Base-by-base conservation (phyloP, 2,113 vertebrate species). In the Chionis minor region DNA sequence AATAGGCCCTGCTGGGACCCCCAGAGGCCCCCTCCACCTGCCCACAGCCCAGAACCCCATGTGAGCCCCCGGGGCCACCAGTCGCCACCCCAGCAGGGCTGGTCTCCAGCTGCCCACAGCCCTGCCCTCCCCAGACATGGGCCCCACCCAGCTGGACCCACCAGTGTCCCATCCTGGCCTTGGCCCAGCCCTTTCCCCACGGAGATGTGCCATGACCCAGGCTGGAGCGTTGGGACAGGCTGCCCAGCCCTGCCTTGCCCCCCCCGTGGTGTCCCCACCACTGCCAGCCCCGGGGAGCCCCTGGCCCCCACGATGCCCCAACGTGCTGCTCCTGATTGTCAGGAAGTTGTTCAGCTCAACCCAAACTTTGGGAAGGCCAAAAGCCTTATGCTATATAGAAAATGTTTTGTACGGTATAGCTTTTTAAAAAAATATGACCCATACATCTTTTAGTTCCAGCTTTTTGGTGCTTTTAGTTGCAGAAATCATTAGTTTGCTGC, bases 151-250 rank as follows among this genome's bases (percentile, higher is more conserved):
- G 26, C n/a, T 40, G 24, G 54, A 40, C 40, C 40, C 30, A 61
- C 30, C 14, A 2, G 10, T 10, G 28, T 3, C 28, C 33, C 42
- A 18, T 58, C 22, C 72, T 12, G 8, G 14, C 12, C 32, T 42
- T 33, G 45, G 27, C 54, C 61, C 55, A n/a, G 15, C 18, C 45
- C 32, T 20, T 33, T 85, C 32, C 8, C 9, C 13, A 6, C 5
- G 8, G 61, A 70, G 24, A 1, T 12, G 21, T 1, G 1, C 0
- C 0, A 30, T 33, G 20, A 8, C 33, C 18, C 0, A 1, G 10
- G 13, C 9, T 15, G 16, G 23, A 4, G 2, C 3, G 0, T 4
- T 4, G 23, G 42, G 15, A 24, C 42, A 38, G 51, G 23, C 38
- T 49, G 21, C 47, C 47, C 21, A 22, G 47, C 47, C 47, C 47